These are phyloP conservation scores for Willisornis vidua DNA, from an alignment of 2,113 vertebrate species.

Conservation along the genomic window DNA sequence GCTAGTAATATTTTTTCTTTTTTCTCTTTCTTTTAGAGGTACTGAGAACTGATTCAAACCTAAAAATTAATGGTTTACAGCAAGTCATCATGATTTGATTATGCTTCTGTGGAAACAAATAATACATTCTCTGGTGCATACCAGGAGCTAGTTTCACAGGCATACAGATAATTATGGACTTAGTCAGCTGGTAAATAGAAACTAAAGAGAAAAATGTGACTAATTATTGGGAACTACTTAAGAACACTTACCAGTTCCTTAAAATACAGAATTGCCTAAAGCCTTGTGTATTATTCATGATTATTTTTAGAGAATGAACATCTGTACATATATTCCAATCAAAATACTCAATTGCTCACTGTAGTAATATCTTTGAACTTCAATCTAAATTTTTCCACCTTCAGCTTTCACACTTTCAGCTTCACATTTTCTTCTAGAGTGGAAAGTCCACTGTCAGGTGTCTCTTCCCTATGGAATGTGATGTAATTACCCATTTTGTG, in stretches of 20 bases:
- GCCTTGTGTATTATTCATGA: not conserved
- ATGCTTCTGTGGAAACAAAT: not conserved
- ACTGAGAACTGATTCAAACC: not conserved
- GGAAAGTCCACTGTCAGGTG: not conserved
- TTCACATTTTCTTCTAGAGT: not conserved
- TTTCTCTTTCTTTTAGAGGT: not conserved
- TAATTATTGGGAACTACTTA: not conserved
- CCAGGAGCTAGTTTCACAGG: not conserved
- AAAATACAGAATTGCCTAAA: not conserved
- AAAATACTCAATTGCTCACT: not conserved
- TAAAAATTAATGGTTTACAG: not conserved
- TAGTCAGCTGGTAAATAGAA: slow-evolving; percentile 29
- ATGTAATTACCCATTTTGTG: not conserved
- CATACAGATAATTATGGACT: not conserved
- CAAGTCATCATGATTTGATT: not conserved
- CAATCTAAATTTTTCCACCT: not conserved
- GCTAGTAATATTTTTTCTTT: not conserved
- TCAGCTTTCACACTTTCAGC: not conserved
- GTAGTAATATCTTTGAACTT: not conserved
- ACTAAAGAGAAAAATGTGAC: slow-evolving; percentile 3
- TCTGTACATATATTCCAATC: not conserved
- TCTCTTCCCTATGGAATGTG: not conserved
- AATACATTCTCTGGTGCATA: not conserved
- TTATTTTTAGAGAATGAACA: not conserved
- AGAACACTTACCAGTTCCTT: not conserved